Percentiles rank a stretch among this genome's conserved stretches.
Evolutionary conservation across 2,113 vertebrate genomes (phyloP).

Genomic region (Ophthalmolycus amberensis): DNA sequence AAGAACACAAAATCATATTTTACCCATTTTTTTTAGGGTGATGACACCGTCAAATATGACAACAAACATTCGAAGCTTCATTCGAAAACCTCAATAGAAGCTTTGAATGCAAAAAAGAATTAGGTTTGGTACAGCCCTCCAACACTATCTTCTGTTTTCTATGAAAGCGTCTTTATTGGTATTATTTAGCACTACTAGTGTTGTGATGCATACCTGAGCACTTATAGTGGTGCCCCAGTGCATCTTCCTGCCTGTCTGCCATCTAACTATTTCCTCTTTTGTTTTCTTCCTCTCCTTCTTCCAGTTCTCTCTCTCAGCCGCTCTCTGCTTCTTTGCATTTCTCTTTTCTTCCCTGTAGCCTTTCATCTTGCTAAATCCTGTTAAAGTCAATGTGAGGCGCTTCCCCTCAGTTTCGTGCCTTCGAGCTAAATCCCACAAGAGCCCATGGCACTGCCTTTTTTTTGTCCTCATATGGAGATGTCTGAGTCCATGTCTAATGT

Average conservation of each 20-base stretch:
- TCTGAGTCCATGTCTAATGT: constrained; percentile 61
- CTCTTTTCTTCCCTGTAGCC: constrained; percentile 51
- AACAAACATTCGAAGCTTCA: neutral
- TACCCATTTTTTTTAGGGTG: neutral
- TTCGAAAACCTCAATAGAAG: no score
- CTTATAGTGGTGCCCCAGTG: neutral
- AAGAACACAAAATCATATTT: neutral
- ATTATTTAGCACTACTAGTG: constrained; percentile 10
- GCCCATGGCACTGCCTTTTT: constrained; percentile 43
- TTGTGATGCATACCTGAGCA: constrained; percentile 11
- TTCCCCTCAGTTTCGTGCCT: constrained; percentile 61
- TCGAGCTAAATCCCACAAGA: constrained; percentile 61
- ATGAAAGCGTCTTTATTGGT: constrained; percentile 6
- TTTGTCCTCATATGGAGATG: constrained; percentile 50
- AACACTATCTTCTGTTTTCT: constrained; percentile 4
- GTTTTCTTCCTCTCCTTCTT: constrained; percentile 1
- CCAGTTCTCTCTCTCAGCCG: neutral
- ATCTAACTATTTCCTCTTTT: constrained; percentile 16
- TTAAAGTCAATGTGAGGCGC: constrained; percentile 68
- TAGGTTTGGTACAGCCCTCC: neutral
- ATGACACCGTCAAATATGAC: neutral
- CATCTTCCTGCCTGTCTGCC: constrained; percentile 19
- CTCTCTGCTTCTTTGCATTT: constrained; percentile 32
- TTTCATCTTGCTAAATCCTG: constrained; percentile 76
- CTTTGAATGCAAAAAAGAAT: no score